Base-by-base conservation (phyloP, 2,113 vertebrate genomes). In the Antechinus stuartii region DNA sequence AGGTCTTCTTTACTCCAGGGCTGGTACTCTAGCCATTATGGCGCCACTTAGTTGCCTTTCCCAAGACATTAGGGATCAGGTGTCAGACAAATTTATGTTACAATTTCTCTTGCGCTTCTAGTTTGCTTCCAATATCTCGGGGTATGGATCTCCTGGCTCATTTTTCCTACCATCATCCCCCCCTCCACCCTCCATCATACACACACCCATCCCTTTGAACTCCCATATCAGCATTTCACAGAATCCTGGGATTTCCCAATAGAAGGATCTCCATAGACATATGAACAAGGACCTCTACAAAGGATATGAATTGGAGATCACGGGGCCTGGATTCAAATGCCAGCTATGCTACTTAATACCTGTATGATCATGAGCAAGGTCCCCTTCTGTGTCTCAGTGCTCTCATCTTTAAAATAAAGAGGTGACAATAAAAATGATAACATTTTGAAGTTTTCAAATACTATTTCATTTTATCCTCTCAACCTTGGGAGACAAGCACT, bases 311-410 rank as follows among this genome's bases (percentile, higher is more conserved):
- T 25, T 54, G 16, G 89, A 4, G 25, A 47, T 68, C n/a, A 30
- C 0, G 8, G 5, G 4, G 24, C 1, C 0, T 1, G 54, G 23
- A 50, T 11, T 11, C 54, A 6, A 22, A 76, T 35, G 2, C 35
- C 1, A 4, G 2, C 22, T 54, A 8, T 22, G 57, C 89, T 26
- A 19, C 30, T 19, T 8, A 27, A 42, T 49, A n/a, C 8, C 3
- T 10, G 0, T 5, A 52, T 12, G 35, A 22, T 2, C 26, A 8
- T 24, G 55, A 8, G 49, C 46, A 49, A 14, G 24, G 26, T 22
- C 76, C 84, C 16, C 12, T 27, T 57, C 22, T 8, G 1, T 50
- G n/a, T 22, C n/a, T 35, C 93, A 55, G 12, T 50, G 5, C 56
- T 25, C 50, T 76, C 35, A 11, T 24, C 56, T 46, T 54, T 30